A percentile compares a stretch with the other conserved stretches of the same genome.
These are phyloP conservation scores for Cyaniris semiargus DNA, from an alignment of 2,888 invertebrate species.

Conservation along the genomic window DNA sequence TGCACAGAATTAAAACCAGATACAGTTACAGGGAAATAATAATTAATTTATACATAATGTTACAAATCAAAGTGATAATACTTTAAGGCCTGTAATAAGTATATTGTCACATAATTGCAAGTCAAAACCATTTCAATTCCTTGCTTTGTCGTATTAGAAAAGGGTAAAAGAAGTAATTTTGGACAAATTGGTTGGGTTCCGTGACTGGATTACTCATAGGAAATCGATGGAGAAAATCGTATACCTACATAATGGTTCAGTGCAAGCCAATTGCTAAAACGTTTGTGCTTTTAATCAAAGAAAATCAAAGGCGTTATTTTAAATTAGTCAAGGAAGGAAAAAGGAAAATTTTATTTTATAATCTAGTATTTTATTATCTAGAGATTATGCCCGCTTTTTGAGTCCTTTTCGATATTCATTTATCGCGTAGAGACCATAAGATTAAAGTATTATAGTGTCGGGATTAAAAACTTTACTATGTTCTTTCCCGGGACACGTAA, in stretches of 20 bases:
- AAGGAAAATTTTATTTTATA: too few species aligned
- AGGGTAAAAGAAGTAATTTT: background rate
- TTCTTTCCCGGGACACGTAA: too few species aligned
- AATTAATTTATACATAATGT: background rate
- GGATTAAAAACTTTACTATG: too few species aligned
- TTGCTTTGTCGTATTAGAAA: background rate
- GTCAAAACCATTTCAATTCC: background rate
- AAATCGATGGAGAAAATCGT: background rate
- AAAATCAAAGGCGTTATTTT: background rate
- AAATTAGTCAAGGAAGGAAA: background rate
- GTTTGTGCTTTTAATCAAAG: background rate
- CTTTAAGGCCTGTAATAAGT: too few species aligned
- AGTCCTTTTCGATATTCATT: too few species aligned
- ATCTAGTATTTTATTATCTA: too few species aligned
- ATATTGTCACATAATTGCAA: background rate
- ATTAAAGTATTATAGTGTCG: too few species aligned
- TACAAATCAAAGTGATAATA: too few species aligned
- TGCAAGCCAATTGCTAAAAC: background rate
- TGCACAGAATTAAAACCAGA: background rate
- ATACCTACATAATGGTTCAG: background rate
- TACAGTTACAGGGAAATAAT: background rate
- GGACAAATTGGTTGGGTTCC: background rate
- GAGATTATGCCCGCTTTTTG: too few species aligned
- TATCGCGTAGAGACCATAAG: too few species aligned
- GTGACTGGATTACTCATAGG: constrained; percentile 16